Base-by-base conservation (phyloP, 1,140 invertebrate species). In the Plodia interpunctella region DNA sequence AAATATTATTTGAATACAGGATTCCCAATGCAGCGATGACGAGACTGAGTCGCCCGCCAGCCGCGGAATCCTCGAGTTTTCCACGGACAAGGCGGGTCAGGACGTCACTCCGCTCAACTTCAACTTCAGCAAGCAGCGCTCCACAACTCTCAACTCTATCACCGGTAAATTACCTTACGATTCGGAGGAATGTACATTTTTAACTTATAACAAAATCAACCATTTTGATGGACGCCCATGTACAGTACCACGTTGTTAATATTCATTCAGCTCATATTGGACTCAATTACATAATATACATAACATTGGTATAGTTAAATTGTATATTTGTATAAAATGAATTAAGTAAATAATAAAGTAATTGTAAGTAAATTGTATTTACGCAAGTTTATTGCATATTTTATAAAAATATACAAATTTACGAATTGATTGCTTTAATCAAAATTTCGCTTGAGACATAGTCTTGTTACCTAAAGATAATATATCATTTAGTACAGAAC, bases 41-140 rank as follows among this genome's bases (percentile, higher is more conserved):
- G 88, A 90, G 52, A 89, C 88, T 3, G 89, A 90, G 57, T 87
- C 88, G 2, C 87, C 88, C 6, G 80, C 82, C 32, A 94, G 94
- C 30, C 92, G 94, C 61, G 94, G 94, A 21, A 95, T 95, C 70
- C 76, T 97, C 20, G 96, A 97, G 78, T 96, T 97, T 85, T 94
- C 94, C 38, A 95, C 97, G 0, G 95, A 96, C 52, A 97, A 97
- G 88, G 96, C 96, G 0, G 96, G 96, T 6, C 94, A 94, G 77
- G 96, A 97, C 80, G 95, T 97, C 10, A 97, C 96, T 9, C 96
- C 96, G 6, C 90, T 96, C 55, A 96, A 96, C 83, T 92, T 96
- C 61, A 94, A 96, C 72, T 97, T 97, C 80, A 93, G 93, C 59
- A 93, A 94, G 75, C 91, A 93, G 70, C 86, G 92, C 67, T 94